Base-by-base conservation (phyloP, 2,797 vertebrate genomes). In the Cryptoblepharus egeriae region DNA sequence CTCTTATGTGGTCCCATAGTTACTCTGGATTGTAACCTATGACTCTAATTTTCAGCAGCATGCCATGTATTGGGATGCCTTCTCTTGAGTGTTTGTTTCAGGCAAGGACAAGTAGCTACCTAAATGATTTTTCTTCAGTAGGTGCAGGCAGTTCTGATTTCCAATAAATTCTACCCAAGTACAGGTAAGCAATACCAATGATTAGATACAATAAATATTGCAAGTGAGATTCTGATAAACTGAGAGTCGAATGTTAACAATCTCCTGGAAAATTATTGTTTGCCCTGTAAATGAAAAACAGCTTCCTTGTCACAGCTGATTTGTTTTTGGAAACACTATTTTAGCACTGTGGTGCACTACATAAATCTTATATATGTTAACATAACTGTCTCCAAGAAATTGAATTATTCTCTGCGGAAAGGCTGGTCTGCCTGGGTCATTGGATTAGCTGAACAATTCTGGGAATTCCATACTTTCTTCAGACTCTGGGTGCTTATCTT, bases 281-380 rank as follows among this genome's bases (percentile, higher is more conserved):
- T 88, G 32, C 0, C 24, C 28, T 90, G 75, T 75, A 91, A 91
- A 91, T 91, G 85, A 58, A 91, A 80, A 88, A 7, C 52, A 85
- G 1, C 32, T 52, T 86, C 52, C 84, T 89, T 84, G 75, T 82
- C 72, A 89, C 80, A 88, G 52, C 30, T 90, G 30, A 87, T 90
- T 91, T 93, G 63, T 82, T 87, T 79, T 79, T 85, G 15, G 83
- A 92, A 93, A 87, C 32, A 81, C 84, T 58, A 39, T 5, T 89
- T 88, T 91, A 69, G 63, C 77, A 68, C 75, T 45, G 12, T 80
- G 30, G 13, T 74, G 70, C 5, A 73, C n/a, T 57, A 15, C 55
- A 91, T 91, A 92, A 90, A 88, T 92, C 84, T 83, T 77, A 28
- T 0, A 11, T 84, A 80, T 82, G 90, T 91, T 88, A 92, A 4